Evolutionary conservation across 1,140 invertebrate species (phyloP).

Genomic region (Drosophila serrata): DNA sequence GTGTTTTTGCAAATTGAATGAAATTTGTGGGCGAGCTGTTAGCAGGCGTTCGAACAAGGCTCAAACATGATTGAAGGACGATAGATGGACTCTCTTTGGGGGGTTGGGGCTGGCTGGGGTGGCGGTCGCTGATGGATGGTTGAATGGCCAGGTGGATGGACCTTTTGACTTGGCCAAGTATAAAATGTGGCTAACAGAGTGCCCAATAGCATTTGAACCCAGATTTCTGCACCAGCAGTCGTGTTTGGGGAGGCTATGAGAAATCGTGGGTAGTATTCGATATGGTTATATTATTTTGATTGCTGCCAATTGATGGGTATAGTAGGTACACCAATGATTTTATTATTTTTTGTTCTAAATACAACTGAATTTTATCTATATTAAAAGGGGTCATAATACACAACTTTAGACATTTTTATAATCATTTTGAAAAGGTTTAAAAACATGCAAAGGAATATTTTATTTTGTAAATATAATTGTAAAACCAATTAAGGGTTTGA

Average conservation of each 20-base stretch:
- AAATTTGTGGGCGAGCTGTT: slow-evolving; percentile 56
- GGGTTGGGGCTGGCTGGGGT: not conserved
- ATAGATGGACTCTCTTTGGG: slow-evolving; percentile 1
- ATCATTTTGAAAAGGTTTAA: too few relatives aligned
- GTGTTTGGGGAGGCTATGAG: not conserved
- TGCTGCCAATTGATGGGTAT: not conserved
- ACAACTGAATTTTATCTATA: not conserved
- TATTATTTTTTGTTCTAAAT: not conserved
- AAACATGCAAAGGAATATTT: too few relatives aligned
- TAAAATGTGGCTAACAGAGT: slow-evolving; percentile 22
- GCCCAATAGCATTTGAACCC: not conserved
- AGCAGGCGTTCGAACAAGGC: slow-evolving; percentile 46
- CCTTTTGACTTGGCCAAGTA: slow-evolving; percentile 21
- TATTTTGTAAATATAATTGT: too few relatives aligned
- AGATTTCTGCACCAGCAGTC: slow-evolving; percentile 4
- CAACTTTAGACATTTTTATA: too few relatives aligned
- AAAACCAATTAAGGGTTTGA: too few relatives aligned
- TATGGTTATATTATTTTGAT: not conserved
- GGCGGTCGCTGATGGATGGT: slow-evolving; percentile 8
- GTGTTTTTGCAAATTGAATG: slow-evolving; percentile 76
- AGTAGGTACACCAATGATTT: not conserved
- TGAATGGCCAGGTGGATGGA: slow-evolving; percentile 11
- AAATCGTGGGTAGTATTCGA: not conserved
- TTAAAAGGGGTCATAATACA: too few relatives aligned
- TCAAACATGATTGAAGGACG: slow-evolving; percentile 52